Conservation (phyloP, 2,888 invertebrate species). For the Cryptocephalus moraei region DNA sequence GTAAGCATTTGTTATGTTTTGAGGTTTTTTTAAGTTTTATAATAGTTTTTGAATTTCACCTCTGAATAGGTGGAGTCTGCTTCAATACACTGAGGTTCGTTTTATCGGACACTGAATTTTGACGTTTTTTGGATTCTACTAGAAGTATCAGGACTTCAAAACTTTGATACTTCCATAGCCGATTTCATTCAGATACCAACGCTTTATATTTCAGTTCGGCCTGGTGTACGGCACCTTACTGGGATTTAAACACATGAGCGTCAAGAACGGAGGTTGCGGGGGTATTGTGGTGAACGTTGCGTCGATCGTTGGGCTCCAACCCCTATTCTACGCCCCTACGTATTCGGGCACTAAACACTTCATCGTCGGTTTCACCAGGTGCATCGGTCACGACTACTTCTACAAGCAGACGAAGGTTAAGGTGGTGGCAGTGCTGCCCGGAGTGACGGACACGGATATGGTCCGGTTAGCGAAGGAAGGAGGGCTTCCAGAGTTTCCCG, state of each 20-base stretch:
- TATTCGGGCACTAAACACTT: slow-evolving; percentile 49
- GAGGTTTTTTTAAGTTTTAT: too few species aligned
- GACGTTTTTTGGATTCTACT: too few species aligned
- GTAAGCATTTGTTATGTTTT: too few species aligned
- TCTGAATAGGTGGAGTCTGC: too few species aligned
- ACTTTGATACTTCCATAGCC: neutral
- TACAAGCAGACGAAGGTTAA: slow-evolving; percentile 22
- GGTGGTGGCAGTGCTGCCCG: slow-evolving; percentile 36
- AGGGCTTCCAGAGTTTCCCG: slow-evolving; percentile 19
- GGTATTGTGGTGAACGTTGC: slow-evolving; percentile 49
- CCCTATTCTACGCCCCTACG: slow-evolving; percentile 43
- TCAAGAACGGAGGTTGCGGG: slow-evolving; percentile 45
- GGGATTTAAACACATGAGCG: slow-evolving; percentile 42
- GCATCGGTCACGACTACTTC: slow-evolving; percentile 33
- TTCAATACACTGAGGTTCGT: too few species aligned
- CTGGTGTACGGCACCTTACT: slow-evolving; percentile 37
- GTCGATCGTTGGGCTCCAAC: slow-evolving; percentile 47
- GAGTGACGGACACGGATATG: slow-evolving; percentile 34
- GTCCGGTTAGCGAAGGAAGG: slow-evolving; percentile 25
- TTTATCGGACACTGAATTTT: too few species aligned
- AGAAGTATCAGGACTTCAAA: too few species aligned
- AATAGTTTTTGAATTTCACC: too few species aligned
- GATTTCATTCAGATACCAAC: neutral
- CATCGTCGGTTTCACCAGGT: slow-evolving; percentile 40
- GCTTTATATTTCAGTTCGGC: slow-evolving; percentile 24